Percentiles rank a stretch among this genome's conserved stretches.
phyloP scores from a whole-genome alignment of 2,113 vertebrate species.

The Ceratotherium simum region DNA sequence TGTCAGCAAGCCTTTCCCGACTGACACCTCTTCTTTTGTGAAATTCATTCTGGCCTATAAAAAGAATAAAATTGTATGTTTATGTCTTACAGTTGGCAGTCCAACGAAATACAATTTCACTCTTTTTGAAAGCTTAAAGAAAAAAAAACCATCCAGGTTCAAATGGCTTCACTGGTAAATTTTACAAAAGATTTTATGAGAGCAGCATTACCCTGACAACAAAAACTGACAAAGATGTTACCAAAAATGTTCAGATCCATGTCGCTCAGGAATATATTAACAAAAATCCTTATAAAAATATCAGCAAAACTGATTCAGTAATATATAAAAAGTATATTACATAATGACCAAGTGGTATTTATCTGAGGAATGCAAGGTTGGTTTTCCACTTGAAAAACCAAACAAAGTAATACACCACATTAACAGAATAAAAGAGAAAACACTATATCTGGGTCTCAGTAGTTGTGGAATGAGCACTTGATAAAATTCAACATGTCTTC shows the following conservation, averaged over 20 bases:
- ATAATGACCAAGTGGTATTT: neutral
- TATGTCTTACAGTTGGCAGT: neutral
- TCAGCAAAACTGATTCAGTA: neutral
- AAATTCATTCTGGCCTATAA: neutral
- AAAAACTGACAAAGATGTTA: no score
- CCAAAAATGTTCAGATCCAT: no score
- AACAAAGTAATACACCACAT: neutral
- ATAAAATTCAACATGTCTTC: neutral
- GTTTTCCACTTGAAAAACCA: no score
- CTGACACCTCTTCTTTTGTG: neutral
- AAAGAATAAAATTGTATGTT: neutral
- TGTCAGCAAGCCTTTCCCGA: neutral
- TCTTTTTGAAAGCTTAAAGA: neutral
- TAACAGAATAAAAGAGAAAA: neutral
- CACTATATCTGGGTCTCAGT: neutral
- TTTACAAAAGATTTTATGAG: no score
- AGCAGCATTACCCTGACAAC: no score
- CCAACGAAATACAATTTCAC: neutral
- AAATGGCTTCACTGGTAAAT: no score
- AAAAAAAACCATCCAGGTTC: no score
- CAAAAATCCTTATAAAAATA: neutral
- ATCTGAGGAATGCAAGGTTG: neutral
- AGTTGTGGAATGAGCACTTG: neutral
- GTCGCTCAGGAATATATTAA: neutral
- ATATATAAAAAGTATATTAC: neutral